Evolutionary conservation across 2,888 invertebrate species (phyloP), one percentile per base, ranked within the genome.

Genomic region (Epinotia nisella): DNA sequence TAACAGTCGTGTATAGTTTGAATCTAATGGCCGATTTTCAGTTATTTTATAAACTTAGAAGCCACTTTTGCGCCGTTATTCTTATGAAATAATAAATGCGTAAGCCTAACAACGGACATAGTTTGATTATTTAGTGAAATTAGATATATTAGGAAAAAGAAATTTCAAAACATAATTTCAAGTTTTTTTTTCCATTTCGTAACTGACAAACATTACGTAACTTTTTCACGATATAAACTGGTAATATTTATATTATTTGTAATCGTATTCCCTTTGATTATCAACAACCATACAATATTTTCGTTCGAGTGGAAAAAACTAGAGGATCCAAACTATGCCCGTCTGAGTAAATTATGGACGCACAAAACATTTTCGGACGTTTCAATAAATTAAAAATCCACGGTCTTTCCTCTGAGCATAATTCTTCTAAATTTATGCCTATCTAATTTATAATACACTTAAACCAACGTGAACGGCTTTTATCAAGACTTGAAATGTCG

Each of bases 361-460:
- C 60, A 58, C 60, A 72, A 68, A 45, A 70, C 55, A 71, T 41
- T 76, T 75, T 69, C 80, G 83, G 84, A 84, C 83, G 84, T 82
- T 71, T 80, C 78, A 76, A 75, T 73, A 81, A 78, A 67, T 41
- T 41, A 74, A 81, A 79, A 78, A 78, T 78, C 71, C 80, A 76
- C 79, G 79, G 78, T 83, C 79, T 71, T 66, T 83, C 82, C 83
- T 86, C 89, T 90, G 90, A 89, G 91, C 91, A 89, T 83, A 85
- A 84, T 84, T 87, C 83, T 79, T 84, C 90, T 91, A 91, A 84
- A 90, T 90, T 90, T 84, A 90, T 83, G 77, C 85, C 90, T 91
- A 92, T 91, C 92, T 91, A 91, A 82, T 83, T 87, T 83, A 81
- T 76, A 81, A 85, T 88, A 86, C 81, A 82, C 86, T 87, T 87